Evolutionary conservation across 2,888 invertebrate genomes (phyloP).

Genomic region (Aradus depressus): DNA sequence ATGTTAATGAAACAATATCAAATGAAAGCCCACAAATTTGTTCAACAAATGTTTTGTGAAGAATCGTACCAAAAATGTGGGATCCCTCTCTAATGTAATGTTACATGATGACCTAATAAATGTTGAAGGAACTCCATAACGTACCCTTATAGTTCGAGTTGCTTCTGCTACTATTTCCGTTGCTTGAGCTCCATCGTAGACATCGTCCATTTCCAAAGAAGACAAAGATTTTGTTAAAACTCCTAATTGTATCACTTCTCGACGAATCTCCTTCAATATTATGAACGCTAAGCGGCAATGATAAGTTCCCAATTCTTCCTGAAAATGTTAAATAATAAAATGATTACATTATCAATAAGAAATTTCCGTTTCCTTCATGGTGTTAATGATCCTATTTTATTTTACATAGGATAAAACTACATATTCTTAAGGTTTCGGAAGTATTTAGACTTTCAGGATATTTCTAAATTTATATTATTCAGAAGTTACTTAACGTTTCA

Average conservation of each 20-base stretch:
- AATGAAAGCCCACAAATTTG: background rate
- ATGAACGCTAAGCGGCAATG: slow-evolving; percentile 1
- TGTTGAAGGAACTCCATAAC: no score
- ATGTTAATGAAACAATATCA: background rate
- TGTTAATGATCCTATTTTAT: no score
- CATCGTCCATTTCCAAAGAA: background rate
- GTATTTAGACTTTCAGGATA: no score
- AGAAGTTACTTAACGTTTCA: no score
- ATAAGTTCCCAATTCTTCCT: slow-evolving; percentile 9
- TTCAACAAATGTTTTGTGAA: no score
- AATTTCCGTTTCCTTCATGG: no score
- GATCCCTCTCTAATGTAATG: no score
- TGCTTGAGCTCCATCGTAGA: background rate
- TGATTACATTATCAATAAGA: background rate
- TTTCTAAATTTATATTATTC: no score
- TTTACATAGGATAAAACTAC: no score
- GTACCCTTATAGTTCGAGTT: background rate
- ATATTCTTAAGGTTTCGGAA: no score
- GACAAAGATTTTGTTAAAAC: slow-evolving; percentile 6
- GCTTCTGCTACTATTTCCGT: background rate
- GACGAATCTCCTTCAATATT: slow-evolving; percentile 1
- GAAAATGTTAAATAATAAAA: background rate
- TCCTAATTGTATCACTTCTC: slow-evolving; percentile 2
- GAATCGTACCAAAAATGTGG: no score
- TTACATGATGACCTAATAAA: no score